phyloP scores from a whole-genome alignment of 2,797 vertebrate genomes.

The Phalanger gymnotis region DNA sequence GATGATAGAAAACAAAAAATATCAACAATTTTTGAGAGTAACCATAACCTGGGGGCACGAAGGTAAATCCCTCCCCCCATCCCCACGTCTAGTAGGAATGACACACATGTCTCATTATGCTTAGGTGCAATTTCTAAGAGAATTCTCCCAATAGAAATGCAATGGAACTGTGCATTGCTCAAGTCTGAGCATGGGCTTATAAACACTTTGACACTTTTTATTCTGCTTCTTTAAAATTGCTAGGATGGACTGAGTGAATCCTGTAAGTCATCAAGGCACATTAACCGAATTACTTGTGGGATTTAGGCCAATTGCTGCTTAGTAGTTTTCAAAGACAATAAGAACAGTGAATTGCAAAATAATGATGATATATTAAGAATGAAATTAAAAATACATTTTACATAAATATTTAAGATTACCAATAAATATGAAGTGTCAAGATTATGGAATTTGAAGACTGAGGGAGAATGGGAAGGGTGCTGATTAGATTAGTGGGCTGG shows the following conservation, averaged over 20 bases:
- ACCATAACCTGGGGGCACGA: not conserved
- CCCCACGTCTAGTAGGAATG: not conserved
- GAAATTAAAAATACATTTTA: constrained; percentile 70
- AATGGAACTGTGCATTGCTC: constrained; percentile 18
- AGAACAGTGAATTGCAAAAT: constrained; percentile 72
- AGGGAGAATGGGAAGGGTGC: constrained; percentile 26
- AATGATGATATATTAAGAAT: constrained; percentile 67
- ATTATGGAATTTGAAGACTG: constrained; percentile 49
- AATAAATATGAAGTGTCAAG: constrained; percentile 44
- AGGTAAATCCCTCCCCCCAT: not conserved
- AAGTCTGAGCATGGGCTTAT: constrained; percentile 13
- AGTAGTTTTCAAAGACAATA: constrained; percentile 34
- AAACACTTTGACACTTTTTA: not conserved
- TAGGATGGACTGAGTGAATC: constrained; percentile 49
- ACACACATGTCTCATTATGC: not conserved
- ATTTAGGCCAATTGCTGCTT: constrained; percentile 38
- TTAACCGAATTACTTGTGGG: constrained; percentile 57
- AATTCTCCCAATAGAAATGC: constrained; percentile 16
- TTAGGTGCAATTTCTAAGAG: constrained; percentile 18
- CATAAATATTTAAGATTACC: constrained; percentile 65
- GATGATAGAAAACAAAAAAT: not conserved
- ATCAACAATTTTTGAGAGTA: not conserved
- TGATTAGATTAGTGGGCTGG: constrained; percentile 35
- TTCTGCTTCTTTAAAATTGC: constrained; percentile 53
- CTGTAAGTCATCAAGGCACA: constrained; percentile 19